Base-by-base conservation (phyloP, 1,140 invertebrate genomes). In the Drosophila nannoptera region DNA sequence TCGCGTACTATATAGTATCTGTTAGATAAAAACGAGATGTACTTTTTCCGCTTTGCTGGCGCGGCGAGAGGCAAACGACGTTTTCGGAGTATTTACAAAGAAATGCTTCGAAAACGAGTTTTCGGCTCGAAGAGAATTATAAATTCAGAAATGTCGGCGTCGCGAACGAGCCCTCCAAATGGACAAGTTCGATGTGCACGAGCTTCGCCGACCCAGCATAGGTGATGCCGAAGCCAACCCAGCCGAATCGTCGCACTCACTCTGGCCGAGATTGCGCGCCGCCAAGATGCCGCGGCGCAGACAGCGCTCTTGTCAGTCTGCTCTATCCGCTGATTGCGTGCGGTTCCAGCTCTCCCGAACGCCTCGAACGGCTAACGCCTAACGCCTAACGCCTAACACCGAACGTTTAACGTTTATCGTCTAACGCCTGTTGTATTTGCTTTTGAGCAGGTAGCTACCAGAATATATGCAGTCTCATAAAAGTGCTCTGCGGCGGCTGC, bases 101-200 rank as follows among this genome's bases (percentile, higher is more conserved):
- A 50, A 67, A 53, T 65, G 54, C 58, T 29, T 66, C 48, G 43
- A 46, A 77, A 83, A 83, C 80, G 74, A 60, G 80, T 83, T 83
- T 83, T 68, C 31, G 33, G 35, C 43, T 9, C 9, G 29, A 43
- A 62, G 22, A 22, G 22, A 60, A 75, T 78, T 73, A 54, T 36
- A 54, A 69, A 80, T 84, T 86, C 76, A 74, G 70, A 83, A 76
- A 66, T 80, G 76, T 73, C 81, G 76, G 76, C 80, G 60, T 65
- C 61, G 64, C 76, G 72, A 84, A 73, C 80, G 81, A 86, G 80
- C 80, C 80, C 68, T 66, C 68, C 63, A 46, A 38, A 36, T 8
- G 5, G 71, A 67, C 78, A 81, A 50, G 78, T 82, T 81, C 52
- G 77, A 77, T 49, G 78, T 78, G 42, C 22, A n/a, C 29, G 12